Conservation (phyloP, 2,888 invertebrate species). For the Drosophila phalerata region DNA sequence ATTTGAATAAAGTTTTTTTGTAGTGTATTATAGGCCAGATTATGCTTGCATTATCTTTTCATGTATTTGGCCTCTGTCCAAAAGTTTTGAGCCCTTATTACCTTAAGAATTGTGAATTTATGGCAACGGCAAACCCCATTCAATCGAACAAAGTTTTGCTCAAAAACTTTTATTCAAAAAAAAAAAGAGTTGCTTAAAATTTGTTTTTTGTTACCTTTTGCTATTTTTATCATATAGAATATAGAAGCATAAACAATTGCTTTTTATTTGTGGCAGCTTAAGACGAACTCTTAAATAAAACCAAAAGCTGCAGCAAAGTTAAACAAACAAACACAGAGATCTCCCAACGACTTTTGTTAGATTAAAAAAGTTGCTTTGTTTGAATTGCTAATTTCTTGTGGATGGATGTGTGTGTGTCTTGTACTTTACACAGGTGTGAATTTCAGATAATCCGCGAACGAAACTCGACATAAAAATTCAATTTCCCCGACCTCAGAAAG, state of each 20-base stretch:
- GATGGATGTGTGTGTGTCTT: conserved; percentile 10
- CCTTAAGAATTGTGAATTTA: conserved; percentile 32
- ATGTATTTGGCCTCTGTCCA: conserved; percentile 19
- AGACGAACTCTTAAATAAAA: conserved; percentile 14
- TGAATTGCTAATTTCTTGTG: conserved; percentile 63
- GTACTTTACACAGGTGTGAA: conserved; percentile 42
- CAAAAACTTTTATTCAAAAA: conserved; percentile 41
- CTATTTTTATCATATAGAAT: neutral
- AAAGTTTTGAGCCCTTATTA: conserved; percentile 25
- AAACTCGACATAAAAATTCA: conserved; percentile 52
- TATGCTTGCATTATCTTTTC: conserved; percentile 25
- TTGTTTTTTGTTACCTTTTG: conserved; percentile 22
- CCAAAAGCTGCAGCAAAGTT: conserved; percentile 13
- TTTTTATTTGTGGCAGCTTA: conserved; percentile 6
- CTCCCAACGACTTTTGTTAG: conserved; percentile 29
- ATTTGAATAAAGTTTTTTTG: conserved; percentile 30
- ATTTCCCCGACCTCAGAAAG: conserved; percentile 60
- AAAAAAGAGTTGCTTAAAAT: conserved; percentile 22
- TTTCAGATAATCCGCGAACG: conserved; percentile 10
- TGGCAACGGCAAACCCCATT: conserved; percentile 28
- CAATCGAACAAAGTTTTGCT: conserved; percentile 46
- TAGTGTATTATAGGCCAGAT: neutral
- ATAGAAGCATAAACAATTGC: neutral
- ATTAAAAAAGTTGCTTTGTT: conserved; percentile 61
- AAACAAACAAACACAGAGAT: conserved; percentile 31